Conservation (phyloP, 2,113 vertebrate species). For the Tupaia chinensis region DNA sequence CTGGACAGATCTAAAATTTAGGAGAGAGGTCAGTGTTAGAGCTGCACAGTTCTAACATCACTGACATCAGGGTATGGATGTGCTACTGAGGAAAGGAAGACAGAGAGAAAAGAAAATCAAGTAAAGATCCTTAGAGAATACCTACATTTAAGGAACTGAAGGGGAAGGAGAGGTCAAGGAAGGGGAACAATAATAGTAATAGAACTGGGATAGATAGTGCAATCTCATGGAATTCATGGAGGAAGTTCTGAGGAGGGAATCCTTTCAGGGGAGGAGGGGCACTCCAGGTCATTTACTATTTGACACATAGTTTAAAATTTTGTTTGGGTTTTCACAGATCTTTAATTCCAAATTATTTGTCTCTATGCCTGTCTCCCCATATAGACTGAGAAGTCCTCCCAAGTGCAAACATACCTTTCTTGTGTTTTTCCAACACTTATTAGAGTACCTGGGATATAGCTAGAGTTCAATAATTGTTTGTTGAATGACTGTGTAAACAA, state of each 20-base stretch:
- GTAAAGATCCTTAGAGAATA: not conserved
- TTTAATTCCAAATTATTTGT: not conserved
- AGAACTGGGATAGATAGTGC: not conserved
- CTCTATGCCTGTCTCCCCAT: not conserved
- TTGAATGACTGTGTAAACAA: not conserved
- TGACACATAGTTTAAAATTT: not conserved
- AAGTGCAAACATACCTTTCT: not conserved
- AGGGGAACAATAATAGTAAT: not conserved
- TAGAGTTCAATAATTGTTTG: not conserved
- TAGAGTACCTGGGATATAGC: not conserved
- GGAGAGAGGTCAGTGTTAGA: not conserved
- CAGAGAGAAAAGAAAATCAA: not conserved
- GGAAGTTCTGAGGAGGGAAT: not conserved
- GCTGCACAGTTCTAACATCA: not conserved
- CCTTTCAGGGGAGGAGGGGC: not conserved
- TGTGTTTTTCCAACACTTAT: not conserved
- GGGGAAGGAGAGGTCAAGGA: not conserved
- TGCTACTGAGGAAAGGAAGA: not conserved
- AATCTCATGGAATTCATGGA: not conserved
- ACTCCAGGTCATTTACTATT: not conserved
- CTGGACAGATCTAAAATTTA: not conserved
- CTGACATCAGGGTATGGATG: not conserved
- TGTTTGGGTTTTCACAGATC: not conserved
- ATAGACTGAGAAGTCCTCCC: not conserved
- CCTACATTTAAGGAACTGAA: not conserved